Evolutionary conservation across 2,888 invertebrate genomes (phyloP), one percentile per base, ranked within the genome.

Genomic region (Xanthia togata): DNA sequence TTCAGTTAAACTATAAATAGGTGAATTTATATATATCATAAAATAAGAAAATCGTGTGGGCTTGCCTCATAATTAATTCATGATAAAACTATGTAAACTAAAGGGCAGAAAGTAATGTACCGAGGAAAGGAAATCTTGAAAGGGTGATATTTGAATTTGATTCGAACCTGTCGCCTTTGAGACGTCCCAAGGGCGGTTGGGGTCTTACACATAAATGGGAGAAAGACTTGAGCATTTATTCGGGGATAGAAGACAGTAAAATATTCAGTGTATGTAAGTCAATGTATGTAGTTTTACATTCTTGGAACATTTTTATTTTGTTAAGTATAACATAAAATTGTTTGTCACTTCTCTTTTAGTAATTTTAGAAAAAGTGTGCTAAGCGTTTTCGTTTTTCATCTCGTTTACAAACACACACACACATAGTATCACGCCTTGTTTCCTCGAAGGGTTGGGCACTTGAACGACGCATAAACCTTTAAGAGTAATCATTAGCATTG

Each of bases 81-180:
- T 65, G 79, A 76, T 80, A 82, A 85, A 80, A 79, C 84, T 79
- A 74, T 68, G 76, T 74, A 70, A 82, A 75, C 74, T 50, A 68
- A 82, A 76, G 76, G 70, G 63, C 80, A 78, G 75, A 84, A 76
- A 79, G 77, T 81, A 79, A 78, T 81, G 78, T 77, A 73, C 64
- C 64, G 44, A 65, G 67, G 60, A 67, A 59, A 76, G 60, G 55
- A 80, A 73, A 77, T 78, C 75, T 65, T 87, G 75, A 82, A 86
- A 84, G 84, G 86, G 86, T 78, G 71, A 78, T 79, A 87, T 90
- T 89, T 87, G 88, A 87, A 90, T 89, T 89, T 86, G 82, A 87
- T 85, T 84, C 73, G 62, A 83, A 82, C 78, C 76, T 82, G 84
- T 85, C 83, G 76, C 83, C 83, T 89, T 89, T 86, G 79, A 85